Evolutionary conservation across 2,888 invertebrate genomes (phyloP).

Genomic region (Cartodere bifasciata): DNA sequence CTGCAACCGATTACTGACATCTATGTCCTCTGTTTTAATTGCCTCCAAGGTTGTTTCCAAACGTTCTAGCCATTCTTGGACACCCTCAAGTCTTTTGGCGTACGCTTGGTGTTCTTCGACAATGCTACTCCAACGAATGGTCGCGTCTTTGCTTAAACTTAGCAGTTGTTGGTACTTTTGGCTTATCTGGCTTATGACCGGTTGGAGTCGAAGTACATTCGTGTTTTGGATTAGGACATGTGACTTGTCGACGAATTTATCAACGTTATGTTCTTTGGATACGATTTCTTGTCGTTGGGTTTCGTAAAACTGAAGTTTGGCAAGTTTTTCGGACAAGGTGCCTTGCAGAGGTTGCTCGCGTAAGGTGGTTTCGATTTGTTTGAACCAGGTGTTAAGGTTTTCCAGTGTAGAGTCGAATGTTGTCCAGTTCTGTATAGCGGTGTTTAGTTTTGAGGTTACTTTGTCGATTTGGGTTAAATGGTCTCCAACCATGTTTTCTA

Average conservation of each 20-base stretch:
- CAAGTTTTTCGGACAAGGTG: conserved; percentile 67
- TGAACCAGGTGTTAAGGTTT: conserved; percentile 74
- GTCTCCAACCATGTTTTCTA: conserved; percentile 53
- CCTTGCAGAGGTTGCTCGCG: conserved; percentile 77
- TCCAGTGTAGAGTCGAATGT: conserved; percentile 76
- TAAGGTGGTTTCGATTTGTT: conserved; percentile 69
- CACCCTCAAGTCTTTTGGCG: conserved; percentile 59
- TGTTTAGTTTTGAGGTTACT: conserved; percentile 60
- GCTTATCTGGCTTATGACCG: conserved; percentile 79
- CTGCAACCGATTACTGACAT: conserved; percentile 53
- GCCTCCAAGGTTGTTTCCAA: conserved; percentile 58
- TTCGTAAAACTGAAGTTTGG: conserved; percentile 57
- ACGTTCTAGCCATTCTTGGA: conserved; percentile 64
- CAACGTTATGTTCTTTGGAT: conserved; percentile 72
- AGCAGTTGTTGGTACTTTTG: conserved; percentile 73
- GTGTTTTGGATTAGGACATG: conserved; percentile 74
- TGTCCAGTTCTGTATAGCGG: conserved; percentile 70
- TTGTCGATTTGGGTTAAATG: conserved; percentile 54
- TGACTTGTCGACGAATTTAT: conserved; percentile 80
- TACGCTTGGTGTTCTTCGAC: conserved; percentile 75
- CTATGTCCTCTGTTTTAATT: conserved; percentile 47
- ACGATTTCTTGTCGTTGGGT: conserved; percentile 64
- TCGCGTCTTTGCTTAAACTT: conserved; percentile 71
- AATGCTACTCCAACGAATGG: conserved; percentile 70
- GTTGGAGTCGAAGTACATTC: conserved; percentile 74